These are phyloP conservation scores for Dallia pectoralis DNA, from an alignment of 2,797 vertebrate genomes.

Conservation along the genomic window DNA sequence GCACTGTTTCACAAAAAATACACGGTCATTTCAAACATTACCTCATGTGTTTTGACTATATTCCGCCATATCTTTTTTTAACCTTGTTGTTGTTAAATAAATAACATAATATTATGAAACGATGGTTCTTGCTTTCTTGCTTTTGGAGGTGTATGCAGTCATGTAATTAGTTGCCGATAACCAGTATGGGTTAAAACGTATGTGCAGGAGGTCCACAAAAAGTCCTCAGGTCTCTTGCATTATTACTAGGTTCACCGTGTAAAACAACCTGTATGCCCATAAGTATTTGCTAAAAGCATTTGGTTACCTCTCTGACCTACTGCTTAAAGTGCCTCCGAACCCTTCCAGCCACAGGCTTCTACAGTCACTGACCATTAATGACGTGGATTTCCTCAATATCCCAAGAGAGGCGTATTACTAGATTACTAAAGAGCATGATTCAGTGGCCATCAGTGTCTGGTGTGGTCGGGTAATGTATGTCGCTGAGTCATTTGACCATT, in stretches of 20 bases:
- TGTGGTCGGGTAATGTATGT: constrained; percentile 33
- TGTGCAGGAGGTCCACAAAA: too few relatives aligned
- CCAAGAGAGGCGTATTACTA: constrained; percentile 53
- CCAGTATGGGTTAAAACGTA: too few relatives aligned
- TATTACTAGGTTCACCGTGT: background rate
- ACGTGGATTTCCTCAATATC: constrained; percentile 62
- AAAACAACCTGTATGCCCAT: background rate
- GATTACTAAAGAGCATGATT: constrained; percentile 51
- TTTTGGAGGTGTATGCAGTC: background rate
- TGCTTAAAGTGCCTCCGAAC: constrained; percentile 8
- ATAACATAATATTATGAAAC: constrained; percentile 9
- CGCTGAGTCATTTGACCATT: constrained; percentile 24
- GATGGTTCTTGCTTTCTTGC: background rate
- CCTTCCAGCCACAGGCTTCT: constrained; percentile 55
- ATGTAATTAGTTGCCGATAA: too few relatives aligned
- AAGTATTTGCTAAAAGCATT: constrained; percentile 26
- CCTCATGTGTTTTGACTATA: constrained; percentile 11
- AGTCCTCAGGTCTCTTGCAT: background rate
- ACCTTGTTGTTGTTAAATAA: constrained; percentile 29
- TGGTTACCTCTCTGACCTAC: constrained; percentile 40
- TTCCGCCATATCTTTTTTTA: background rate
- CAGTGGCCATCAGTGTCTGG: constrained; percentile 21
- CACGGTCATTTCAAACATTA: constrained; percentile 24
- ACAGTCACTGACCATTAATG: constrained; percentile 60
- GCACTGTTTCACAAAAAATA: constrained; percentile 41